A percentile compares a stretch with the other conserved stretches of the same genome.
These are phyloP conservation scores for Phrynocephalus vlangalii DNA, from an alignment of 2,797 vertebrate genomes.

Conservation along the genomic window DNA sequence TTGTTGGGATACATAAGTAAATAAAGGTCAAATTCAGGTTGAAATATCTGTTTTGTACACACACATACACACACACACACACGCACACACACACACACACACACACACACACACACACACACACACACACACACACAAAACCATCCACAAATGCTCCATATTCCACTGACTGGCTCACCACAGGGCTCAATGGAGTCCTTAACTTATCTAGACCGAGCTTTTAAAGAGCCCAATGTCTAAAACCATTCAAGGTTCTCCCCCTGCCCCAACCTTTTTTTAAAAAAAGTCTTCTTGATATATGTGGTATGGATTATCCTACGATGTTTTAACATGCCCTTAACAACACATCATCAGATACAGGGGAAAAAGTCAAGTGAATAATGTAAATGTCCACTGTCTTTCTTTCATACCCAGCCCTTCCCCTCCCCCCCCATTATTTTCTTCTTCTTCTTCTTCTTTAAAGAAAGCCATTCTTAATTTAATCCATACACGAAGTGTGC, in stretches of 20 bases:
- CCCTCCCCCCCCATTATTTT: slow-evolving; percentile 48
- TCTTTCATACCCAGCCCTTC: slow-evolving; percentile 68
- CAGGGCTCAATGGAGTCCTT: not conserved
- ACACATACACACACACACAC: not conserved
- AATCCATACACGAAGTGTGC: slow-evolving; percentile 79
- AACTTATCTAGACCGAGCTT: not conserved
- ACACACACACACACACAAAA: no score
- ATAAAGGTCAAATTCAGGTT: not conserved
- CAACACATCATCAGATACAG: slow-evolving; percentile 62
- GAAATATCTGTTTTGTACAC: not conserved
- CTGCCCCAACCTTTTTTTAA: not conserved
- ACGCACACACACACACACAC: not conserved
- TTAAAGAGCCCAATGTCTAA: slow-evolving; percentile 24
- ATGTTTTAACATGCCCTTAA: slow-evolving; percentile 59
- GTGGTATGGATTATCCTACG: slow-evolving; percentile 60
- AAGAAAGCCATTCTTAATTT: slow-evolving; percentile 81
- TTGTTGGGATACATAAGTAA: not conserved
- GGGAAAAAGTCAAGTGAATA: slow-evolving; percentile 65
- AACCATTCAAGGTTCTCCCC: slow-evolving; percentile 32
- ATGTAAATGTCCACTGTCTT: slow-evolving; percentile 71
- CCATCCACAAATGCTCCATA: not conserved
- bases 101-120: no score
- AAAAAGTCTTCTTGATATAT: slow-evolving; percentile 33
- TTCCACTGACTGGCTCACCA: not conserved
- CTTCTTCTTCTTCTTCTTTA: not conserved